Conservation (phyloP, 2,797 vertebrate species). For the Hemitrygon akajei region DNA sequence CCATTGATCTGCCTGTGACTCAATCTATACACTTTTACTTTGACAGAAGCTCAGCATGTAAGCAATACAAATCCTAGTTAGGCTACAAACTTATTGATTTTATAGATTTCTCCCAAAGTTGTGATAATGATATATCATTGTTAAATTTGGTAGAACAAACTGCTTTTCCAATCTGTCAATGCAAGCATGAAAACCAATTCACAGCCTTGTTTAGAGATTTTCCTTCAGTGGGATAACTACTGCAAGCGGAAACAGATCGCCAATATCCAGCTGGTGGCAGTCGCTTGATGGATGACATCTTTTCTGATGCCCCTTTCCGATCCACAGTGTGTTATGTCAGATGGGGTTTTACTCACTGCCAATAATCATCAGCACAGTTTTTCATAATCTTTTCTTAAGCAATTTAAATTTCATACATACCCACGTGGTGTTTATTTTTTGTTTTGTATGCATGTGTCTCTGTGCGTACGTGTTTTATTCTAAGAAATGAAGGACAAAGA, state of each 20-base stretch:
- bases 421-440: background rate
- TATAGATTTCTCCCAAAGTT: constrained; percentile 99
- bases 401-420: background rate
- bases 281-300: constrained; percentile 53
- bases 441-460: no score
- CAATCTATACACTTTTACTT: constrained; percentile 93
- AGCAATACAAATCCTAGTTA: constrained; percentile 98
- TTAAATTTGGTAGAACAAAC: constrained; percentile 99
- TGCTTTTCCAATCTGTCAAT: constrained; percentile 96
- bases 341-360: constrained; percentile 44
- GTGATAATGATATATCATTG: constrained; percentile 99
- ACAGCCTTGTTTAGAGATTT: constrained; percentile 62
- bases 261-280: constrained; percentile 50
- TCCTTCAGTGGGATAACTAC: constrained; percentile 53
- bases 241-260: constrained; percentile 52
- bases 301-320: constrained; percentile 52
- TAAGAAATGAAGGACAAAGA: background rate
- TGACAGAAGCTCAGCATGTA: constrained; percentile 92
- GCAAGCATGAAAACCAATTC: constrained; percentile 72
- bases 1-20: constrained; percentile 98
- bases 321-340: constrained; percentile 50
- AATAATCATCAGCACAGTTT: constrained; percentile 45
- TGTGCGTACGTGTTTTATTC: background rate
- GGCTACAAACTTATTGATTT: constrained; percentile 97
- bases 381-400: constrained; percentile 33